Evolutionary conservation across 2,797 vertebrate genomes (phyloP), one percentile per base, ranked within the genome.

Genomic region (Erethizon dorsatum): DNA sequence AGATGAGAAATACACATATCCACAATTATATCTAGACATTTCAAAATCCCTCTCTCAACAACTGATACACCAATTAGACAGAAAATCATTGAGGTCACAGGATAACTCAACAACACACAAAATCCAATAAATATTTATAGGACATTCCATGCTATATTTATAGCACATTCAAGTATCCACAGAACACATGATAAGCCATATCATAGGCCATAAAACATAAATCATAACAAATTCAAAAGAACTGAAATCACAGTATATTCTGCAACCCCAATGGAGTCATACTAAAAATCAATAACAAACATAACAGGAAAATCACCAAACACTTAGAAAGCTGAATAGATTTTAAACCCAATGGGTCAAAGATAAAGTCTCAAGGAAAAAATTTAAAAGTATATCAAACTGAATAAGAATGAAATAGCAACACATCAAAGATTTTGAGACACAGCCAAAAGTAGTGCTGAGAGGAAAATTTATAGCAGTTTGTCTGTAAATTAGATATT

Each of bases 201-300:
- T 31, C 37, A 82, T 22, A 17, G 75, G 28, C 18, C 59, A 69
- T 52, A 85, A 90, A 83, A 82, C 14, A n/a, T 10, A 63, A 33
- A 80, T 37, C 11, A 69, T 11, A 95, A 83, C 83, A 85, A 88
- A 37, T 33, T 71, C 50, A 86, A 95, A 83, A 69, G 24, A 87
- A 86, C 18, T 61, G 67, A 88, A 88, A 57, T 69, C 54, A 56
- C 12, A 88, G 22, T 61, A 6, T 73, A n/a, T 50, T 93, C 22
- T 61, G 57, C n/a, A 77, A 45, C 9, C 45, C 63, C 52, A 65
- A 77, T 71, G 26, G 33, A 83, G 80, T 85, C 59, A 63, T 77
- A 77, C 59, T 31, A 78, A 33, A 93, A 82, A 91, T 52, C n/a
- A 86, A 20, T 54, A 89, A 84, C 41, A 93, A 96, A 78, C 22